Evolutionary conservation across 2,888 invertebrate species (phyloP).

Genomic region (Acrobasis suavella): DNA sequence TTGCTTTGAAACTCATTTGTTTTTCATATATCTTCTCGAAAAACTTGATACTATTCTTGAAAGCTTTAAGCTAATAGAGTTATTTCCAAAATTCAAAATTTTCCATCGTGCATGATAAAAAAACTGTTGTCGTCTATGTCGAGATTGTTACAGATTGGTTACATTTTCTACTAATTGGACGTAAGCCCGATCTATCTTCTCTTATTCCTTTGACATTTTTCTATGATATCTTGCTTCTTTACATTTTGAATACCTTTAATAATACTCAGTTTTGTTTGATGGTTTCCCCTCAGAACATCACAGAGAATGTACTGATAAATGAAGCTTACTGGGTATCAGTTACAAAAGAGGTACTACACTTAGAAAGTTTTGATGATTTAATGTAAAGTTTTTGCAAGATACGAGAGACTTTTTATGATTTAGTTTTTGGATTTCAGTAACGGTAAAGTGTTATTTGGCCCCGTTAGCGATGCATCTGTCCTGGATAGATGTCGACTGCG

Average conservation of each 20-base stretch:
- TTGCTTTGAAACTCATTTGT: constrained; percentile 25
- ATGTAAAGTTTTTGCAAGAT: constrained; percentile 82
- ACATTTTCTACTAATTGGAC: constrained; percentile 67
- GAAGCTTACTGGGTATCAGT: constrained; percentile 96
- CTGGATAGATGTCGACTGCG: constrained; percentile 74
- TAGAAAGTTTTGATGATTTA: constrained; percentile 82
- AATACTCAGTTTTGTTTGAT: constrained; percentile 79
- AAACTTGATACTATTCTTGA: constrained; percentile 42
- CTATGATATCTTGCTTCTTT: constrained; percentile 48
- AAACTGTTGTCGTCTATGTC: constrained; percentile 48
- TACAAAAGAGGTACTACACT: constrained; percentile 94
- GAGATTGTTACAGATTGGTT: constrained; percentile 72
- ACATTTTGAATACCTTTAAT: constrained; percentile 65
- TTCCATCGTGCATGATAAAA: constrained; percentile 62
- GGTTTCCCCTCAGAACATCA: constrained; percentile 95
- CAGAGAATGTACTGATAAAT: constrained; percentile 97
- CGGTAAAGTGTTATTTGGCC: constrained; percentile 82
- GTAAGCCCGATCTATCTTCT: constrained; percentile 67
- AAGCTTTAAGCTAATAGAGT: constrained; percentile 36
- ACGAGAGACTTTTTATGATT: constrained; percentile 80
- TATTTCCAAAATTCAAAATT: constrained; percentile 57
- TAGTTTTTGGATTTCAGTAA: constrained; percentile 82
- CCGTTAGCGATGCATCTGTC: constrained; percentile 84
- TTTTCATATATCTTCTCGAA: constrained; percentile 34
- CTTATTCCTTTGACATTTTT: constrained; percentile 44